Conservation (phyloP, 2,113 vertebrate species). For the cattle (Bos taurus) region ARS-UCD2.0 NC_037343.1:20779501-20780000, state of each 20-base stretch:
- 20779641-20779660: not conserved
- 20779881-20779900: not conserved
- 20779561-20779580: not conserved
- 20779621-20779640: not conserved
- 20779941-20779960: slow-evolving; percentile 16
- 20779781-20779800: slow-evolving; percentile 1
- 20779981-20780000: slow-evolving; percentile 2
- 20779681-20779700: slow-evolving; percentile 32
- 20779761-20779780: slow-evolving; percentile 62
- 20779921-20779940: not conserved
- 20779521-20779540: not conserved
- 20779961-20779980: not conserved
- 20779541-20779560: not conserved
- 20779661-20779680: not conserved
- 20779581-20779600: not conserved
- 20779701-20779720: slow-evolving; percentile 38
- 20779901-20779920: not conserved
- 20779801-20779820: not conserved
- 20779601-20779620: not conserved
- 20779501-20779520: not conserved
- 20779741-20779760: slow-evolving; percentile 54
- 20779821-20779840: not conserved
- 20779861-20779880: not conserved
- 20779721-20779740: slow-evolving; percentile 59
- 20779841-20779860: not conserved